Evolutionary conservation across 2,113 vertebrate species (phyloP), one percentile per base, ranked within the genome.

Genomic region (Camelus dromedarius): DNA sequence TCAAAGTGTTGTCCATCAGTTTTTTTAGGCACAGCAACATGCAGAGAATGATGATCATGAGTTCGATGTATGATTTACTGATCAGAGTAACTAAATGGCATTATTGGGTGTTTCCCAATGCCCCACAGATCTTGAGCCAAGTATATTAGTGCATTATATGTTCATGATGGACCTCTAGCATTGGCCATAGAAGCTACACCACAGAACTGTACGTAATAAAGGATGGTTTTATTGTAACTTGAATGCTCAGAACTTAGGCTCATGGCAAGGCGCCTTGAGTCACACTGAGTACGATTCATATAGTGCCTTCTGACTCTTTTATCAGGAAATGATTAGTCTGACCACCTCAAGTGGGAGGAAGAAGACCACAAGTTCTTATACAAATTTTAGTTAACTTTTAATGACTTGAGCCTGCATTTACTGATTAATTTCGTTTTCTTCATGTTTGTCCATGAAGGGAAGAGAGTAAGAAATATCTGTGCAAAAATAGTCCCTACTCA

Each of bases 331-430:
- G 56, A 91, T 96, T 95, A 95, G 86, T 56, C 81, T 72, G 35
- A n/a, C 73, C 50, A 15, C 38, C 83, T 92, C 79, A 89, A 70
- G 80, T 92, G 67, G 83, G 90, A 94, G 72, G 60, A 90, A 91
- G 87, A 88, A 64, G 85, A 96, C 88, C 81, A 82, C 77, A 96
- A 79, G 83, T 73, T 90, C 70, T 96, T 98, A 92, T 2, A 94
- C 50, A 97, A 96, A 93, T 96, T 91, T 94, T 97, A 48, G 96
- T 88, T 93, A 94, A 82, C 87, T 98, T 86, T 73, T 92, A 84
- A 87, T 84, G 88, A 42, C 72, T 95, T 24, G 64, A 95, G 46
- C 83, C 72, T 73, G n/a, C 15, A 16, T 89, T 92, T 82, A 42
- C 86, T 60, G 60, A 75, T 42, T 77, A 83, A 64, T 91, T 95